These are phyloP conservation scores for Paralvinella palmiformis DNA, from an alignment of 1,140 invertebrate species.

Conservation along the genomic window DNA sequence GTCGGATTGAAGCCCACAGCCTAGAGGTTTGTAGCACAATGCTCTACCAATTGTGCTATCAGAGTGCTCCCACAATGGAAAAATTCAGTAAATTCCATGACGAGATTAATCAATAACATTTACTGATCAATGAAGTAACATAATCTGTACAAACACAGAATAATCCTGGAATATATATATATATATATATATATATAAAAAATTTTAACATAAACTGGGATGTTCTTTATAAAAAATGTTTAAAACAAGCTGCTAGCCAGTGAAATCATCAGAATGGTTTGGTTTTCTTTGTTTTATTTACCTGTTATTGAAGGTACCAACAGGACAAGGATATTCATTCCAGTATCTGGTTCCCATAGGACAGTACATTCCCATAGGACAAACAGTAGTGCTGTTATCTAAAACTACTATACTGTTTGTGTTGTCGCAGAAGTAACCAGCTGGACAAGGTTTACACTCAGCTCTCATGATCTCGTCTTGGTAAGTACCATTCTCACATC, in stretches of 20 bases:
- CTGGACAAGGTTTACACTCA: slow-evolving; percentile 38
- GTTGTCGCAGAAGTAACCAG: slow-evolving; percentile 39
- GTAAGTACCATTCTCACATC: slow-evolving; percentile 42
- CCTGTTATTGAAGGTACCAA: slow-evolving; percentile 34
- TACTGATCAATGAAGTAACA: too few relatives aligned
- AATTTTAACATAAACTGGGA: background rate
- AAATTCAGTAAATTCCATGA: too few relatives aligned
- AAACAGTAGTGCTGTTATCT: slow-evolving; percentile 35
- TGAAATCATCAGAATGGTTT: slow-evolving; percentile 3
- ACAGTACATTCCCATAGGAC: slow-evolving; percentile 39
- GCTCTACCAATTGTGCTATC: too few relatives aligned
- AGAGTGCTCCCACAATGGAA: too few relatives aligned
- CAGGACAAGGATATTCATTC: slow-evolving; percentile 39
- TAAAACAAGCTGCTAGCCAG: background rate
- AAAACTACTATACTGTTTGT: slow-evolving; percentile 31
- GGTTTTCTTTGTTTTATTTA: too few relatives aligned
- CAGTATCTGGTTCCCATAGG: slow-evolving; percentile 32
- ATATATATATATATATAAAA: too few relatives aligned
- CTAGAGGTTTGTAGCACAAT: too few relatives aligned
- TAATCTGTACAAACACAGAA: too few relatives aligned
- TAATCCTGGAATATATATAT: too few relatives aligned
- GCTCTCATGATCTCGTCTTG: slow-evolving; percentile 32
- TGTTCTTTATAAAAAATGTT: background rate
- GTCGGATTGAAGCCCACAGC: too few relatives aligned
- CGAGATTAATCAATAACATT: too few relatives aligned